A percentile compares a stretch with the other conserved stretches of the same genome.
Evolutionary conservation across 2,113 vertebrate species (phyloP).

Genomic region (Nyctereutes procyonoides): DNA sequence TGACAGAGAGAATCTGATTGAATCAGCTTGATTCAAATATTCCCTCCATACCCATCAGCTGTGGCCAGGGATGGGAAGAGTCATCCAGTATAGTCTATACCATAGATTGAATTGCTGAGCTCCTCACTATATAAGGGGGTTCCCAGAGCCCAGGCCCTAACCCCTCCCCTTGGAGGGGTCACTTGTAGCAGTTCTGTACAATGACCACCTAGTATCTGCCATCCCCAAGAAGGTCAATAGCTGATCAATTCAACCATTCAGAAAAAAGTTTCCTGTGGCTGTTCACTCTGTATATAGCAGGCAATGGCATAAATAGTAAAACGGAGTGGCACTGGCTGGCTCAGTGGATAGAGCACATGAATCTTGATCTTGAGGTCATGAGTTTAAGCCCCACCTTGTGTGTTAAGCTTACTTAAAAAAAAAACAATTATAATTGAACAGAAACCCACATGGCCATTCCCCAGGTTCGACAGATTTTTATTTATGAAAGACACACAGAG

Average conservation of each 20-base stretch:
- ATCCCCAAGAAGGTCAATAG: neutral
- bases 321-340: neutral
- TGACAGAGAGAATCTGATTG: neutral
- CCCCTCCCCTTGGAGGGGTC: neutral
- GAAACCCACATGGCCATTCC: neutral
- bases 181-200: neutral
- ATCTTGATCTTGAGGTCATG: neutral
- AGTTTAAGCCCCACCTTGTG: neutral
- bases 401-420: neutral
- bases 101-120: neutral
- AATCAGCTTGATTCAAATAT: neutral
- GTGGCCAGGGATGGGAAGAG: too few species aligned
- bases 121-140: neutral
- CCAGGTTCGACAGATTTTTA: neutral
- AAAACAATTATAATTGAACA: neutral
- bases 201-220: neutral
- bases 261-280: neutral
- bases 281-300: neutral
- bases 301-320: neutral
- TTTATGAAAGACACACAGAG: too few species aligned
- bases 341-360: neutral
- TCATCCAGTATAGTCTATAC: too few species aligned
- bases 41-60: neutral
- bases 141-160: neutral
- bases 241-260: neutral